Evolutionary conservation across 2,888 invertebrate genomes (phyloP), one percentile per base, ranked within the genome.

Genomic region (Ellobium chinense): DNA sequence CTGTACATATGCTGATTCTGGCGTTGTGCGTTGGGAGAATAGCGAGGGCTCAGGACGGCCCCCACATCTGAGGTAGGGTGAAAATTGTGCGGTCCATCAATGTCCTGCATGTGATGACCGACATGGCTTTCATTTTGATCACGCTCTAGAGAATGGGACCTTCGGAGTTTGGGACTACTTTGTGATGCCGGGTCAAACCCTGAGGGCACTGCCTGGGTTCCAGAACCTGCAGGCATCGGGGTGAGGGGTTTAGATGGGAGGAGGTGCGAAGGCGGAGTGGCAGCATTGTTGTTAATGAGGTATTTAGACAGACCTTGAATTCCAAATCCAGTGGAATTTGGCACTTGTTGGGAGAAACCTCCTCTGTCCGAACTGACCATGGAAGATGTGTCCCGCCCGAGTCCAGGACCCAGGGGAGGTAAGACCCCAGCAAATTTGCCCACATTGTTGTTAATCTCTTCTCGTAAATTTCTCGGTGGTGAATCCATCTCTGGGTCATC

Each of bases 401-500:
- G 24, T 31, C 29, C 4, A 31, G 39, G 39, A 1, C 70, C 46
- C 62, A 29, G 3, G 46, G 36, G 18, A 62, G 39, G 24, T 65
- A 29, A 27, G 54, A 34, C 2, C 34, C 31, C 24, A n/a, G 66
- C 24, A 29, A 72, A 69, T 36, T 65, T 79, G 21, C 24, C 9
- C 4, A 73, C 65, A 27, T 79, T 79, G 65, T 79, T 79, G 72
- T 79, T 79, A 34, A 79, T 79, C 56, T 74, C 74, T 54, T 66
- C 80, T 21, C 74, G 34, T 21, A 70, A 39, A 18, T 74, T 79
- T 54, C 78, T 69, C 2, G 78, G 73, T 14, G 78, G 73, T 24
- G 73, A 79, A 24, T 79, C 78, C 1, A 65, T 18, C 72, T 79
- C 74, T n/a, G 58, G 68, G 31, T 80, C 80, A 4, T 72, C 72